phyloP scores from a whole-genome alignment of 2,797 vertebrate species.

The Salarias fasciatus region DNA sequence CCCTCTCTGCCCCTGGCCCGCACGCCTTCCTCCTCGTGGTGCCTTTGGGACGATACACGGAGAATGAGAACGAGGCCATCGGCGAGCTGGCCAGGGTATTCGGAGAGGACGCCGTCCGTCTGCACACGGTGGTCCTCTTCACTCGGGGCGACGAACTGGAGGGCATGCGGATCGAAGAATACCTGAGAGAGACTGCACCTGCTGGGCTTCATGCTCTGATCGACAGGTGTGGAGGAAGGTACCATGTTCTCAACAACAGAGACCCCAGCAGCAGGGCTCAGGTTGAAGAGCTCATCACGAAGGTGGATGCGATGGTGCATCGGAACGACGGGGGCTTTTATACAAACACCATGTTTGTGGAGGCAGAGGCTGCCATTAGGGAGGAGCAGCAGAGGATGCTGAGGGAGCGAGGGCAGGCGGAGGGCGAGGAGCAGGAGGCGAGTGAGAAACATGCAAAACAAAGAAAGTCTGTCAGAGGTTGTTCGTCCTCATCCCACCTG shows the following conservation, averaged over 20 bases:
- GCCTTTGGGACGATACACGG: slow-evolving; percentile 83
- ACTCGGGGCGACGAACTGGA: slow-evolving; percentile 80
- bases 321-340: slow-evolving; percentile 67
- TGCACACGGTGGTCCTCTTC: slow-evolving; percentile 82
- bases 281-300: slow-evolving; percentile 72
- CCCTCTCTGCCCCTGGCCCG: slow-evolving; percentile 79
- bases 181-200: slow-evolving; percentile 67
- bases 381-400: slow-evolving; percentile 75
- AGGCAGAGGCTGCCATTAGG: slow-evolving; percentile 74
- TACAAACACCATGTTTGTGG: slow-evolving; percentile 70
- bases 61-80: slow-evolving; percentile 65
- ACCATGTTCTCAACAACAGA: slow-evolving; percentile 82
- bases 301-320: slow-evolving; percentile 74
- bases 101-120: slow-evolving; percentile 68
- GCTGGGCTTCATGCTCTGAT: slow-evolving; percentile 70
- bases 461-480: slow-evolving; percentile 58
- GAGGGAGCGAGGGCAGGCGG: slow-evolving; percentile 49
- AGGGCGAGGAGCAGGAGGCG: slow-evolving; percentile 28
- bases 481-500: slow-evolving; percentile 31
- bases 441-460: slow-evolving; percentile 42
- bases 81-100: slow-evolving; percentile 72
- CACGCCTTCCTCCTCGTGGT: slow-evolving; percentile 85
- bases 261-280: slow-evolving; percentile 61
- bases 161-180: slow-evolving; percentile 63
- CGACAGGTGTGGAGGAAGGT: slow-evolving; percentile 75